These are phyloP conservation scores for Styela clava DNA, from an alignment of 23 tunicate genomes.

Conservation along the genomic window DNA sequence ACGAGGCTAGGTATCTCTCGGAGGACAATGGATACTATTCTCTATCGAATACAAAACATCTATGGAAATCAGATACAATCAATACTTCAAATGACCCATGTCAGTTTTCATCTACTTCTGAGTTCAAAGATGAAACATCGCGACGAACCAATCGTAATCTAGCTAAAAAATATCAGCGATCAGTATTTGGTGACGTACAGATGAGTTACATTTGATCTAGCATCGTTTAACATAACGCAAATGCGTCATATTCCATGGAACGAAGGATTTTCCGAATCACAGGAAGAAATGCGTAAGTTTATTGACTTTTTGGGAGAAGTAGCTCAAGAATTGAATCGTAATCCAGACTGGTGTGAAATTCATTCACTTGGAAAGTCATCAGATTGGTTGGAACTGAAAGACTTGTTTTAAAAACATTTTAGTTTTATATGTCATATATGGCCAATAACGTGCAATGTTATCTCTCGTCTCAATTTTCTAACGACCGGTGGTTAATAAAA, in stretches of 20 bases:
- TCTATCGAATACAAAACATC: conserved; percentile 16
- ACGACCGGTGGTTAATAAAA: too few species aligned
- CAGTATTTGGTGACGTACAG: conserved; percentile 61
- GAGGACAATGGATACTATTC: conserved; percentile 68
- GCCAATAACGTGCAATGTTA: too few species aligned
- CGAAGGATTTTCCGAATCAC: conserved; percentile 32
- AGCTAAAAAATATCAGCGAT: background rate
- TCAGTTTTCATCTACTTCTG: background rate
- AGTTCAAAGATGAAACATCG: background rate
- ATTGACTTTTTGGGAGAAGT: conserved; percentile 51
- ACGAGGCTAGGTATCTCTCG: background rate
- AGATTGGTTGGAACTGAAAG: conserved; percentile 65
- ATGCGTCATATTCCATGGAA: conserved; percentile 56
- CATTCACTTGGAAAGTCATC: conserved; percentile 46
- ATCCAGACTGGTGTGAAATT: conserved; percentile 48
- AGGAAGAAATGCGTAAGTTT: conserved; percentile 52
- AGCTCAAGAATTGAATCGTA: conserved; percentile 21
- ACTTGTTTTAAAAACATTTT: conserved; percentile 1
- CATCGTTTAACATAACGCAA: conserved; percentile 33
- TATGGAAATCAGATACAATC: background rate
- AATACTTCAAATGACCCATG: background rate
- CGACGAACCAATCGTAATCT: background rate
- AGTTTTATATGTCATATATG: too few species aligned
- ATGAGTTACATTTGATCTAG: conserved; percentile 64
- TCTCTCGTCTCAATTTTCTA: too few species aligned